Base-by-base conservation (phyloP, 2,888 invertebrate species). In the Mylabris sibirica region DNA sequence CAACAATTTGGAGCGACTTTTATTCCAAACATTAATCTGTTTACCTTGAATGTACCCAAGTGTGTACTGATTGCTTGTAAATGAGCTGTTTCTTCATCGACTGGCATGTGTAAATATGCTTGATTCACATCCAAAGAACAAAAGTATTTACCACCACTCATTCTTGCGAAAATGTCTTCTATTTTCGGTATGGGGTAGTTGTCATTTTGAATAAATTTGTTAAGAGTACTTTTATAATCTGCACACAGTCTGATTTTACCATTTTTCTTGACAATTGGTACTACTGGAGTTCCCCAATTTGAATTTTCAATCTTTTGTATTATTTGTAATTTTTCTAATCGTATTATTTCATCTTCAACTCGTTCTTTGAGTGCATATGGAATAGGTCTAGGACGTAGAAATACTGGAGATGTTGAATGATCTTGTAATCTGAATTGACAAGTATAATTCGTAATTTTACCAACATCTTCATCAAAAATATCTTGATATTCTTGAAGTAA, bases 11-110 rank as follows among this genome's bases (percentile, higher is more conserved):
- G 79, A 17, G 78, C 77, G 3, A 73, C 69, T 69, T 79, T 76
- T 0, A 80, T 74, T 26, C 79, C 79, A 66, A 79, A 81, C 76
- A 78, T 78, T 9, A 80, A 63, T 61, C 80, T 68, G 22, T 78
- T 77, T 12, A 79, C 78, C 63, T 76, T 81, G 67, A 75, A 82
- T 3, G 74, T 69, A 0, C 77, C 78, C 70, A 76, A 77, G 69
- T 76, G 75, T 57, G 79, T 78, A 71, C 26, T 26, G 5, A 26
- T 26, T 5, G 26, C 26, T 26, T 26, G 26, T 26, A 26, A 5
- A 26, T 76, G 8, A 3, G 67, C 57, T 53, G 68, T 74, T 17
- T 63, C 61, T 2, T 72, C 70, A 65, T 75, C 69, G 12, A 75
- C 63, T 44, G 67, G 12, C 66, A 74, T 65, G 59, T 75, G 71